Evolutionary conservation across 2,888 invertebrate species (phyloP), one percentile per base, ranked within the genome.

Genomic region (Alloplasta piceator): DNA sequence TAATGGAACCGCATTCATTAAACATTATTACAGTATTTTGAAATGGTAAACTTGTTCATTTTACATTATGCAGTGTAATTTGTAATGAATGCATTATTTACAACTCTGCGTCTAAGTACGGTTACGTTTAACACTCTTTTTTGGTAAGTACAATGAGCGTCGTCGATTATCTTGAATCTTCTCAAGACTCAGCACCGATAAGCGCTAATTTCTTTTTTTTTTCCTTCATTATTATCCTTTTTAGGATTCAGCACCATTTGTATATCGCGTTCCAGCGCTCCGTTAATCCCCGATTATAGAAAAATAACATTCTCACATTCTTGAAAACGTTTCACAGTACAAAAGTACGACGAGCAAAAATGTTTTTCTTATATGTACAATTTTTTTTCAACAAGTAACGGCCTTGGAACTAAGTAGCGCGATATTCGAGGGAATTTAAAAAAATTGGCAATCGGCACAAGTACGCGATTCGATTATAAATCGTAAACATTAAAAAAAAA

Each of bases 271-370:
- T 48, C 50, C 70, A 79, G 70, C 70, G 70, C 64, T 64, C 12
- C 52, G 9, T 46, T 9, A 52, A 41, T 14, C 6, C 48, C 56
- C 58, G 58, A 78, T 16, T 48, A 64, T 74, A 55, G 46, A 66
- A 66, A 46, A 63, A 43, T 64, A 50, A 71, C 39, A 66, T 26
- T 41, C 48, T 3, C 12, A 6, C 10, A 4, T 50, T 39, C 52
- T 43, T 16, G 91, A 7, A 92, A 86, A 60, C 61, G 56, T 26
- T 64, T 43, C 10, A 73, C 72, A 36, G 55, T 73, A 73, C 63
- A 73, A 73, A 64, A 64, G 63, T 73, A 73, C 72, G 50, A 55
- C 55, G 36, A 73, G 64, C 52, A 73, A 63, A 73, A 63, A 9
- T 71, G 6, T 70, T 48, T 48, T 36, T 61, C 39, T 39, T n/a